Percentiles rank a stretch among this genome's conserved stretches.
These are phyloP conservation scores for Progne subis DNA, from an alignment of 2,113 vertebrate genomes.

Conservation along the genomic window DNA sequence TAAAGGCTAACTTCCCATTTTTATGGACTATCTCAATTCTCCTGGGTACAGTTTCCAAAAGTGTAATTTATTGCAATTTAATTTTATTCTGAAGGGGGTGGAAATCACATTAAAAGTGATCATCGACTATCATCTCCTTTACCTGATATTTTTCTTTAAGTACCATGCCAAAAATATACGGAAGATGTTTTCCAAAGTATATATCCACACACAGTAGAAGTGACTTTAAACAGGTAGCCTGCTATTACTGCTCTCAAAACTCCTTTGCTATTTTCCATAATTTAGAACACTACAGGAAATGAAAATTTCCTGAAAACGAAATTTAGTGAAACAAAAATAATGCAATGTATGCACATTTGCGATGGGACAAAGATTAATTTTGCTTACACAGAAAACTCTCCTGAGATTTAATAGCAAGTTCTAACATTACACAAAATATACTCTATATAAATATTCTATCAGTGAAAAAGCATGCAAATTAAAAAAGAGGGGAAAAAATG, in stretches of 20 bases:
- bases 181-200: neutral
- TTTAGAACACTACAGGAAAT: neutral
- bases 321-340: neutral
- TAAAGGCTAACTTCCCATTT: neutral
- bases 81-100: neutral
- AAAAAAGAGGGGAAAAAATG: neutral
- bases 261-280: neutral
- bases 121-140: neutral
- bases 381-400: neutral
- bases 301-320: neutral
- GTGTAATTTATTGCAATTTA: neutral
- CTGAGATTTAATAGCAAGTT: neutral
- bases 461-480: neutral
- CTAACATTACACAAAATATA: neutral
- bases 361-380: neutral
- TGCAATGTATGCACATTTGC: neutral
- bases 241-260: neutral
- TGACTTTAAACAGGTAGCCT: no score
- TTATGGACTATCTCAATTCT: neutral
- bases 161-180: neutral
- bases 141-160: neutral
- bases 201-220: neutral
- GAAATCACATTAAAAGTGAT: neutral
- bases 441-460: neutral
- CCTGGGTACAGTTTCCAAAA: neutral